Evolutionary conservation across 2,888 invertebrate species (phyloP).

Genomic region (Eulithis testata): DNA sequence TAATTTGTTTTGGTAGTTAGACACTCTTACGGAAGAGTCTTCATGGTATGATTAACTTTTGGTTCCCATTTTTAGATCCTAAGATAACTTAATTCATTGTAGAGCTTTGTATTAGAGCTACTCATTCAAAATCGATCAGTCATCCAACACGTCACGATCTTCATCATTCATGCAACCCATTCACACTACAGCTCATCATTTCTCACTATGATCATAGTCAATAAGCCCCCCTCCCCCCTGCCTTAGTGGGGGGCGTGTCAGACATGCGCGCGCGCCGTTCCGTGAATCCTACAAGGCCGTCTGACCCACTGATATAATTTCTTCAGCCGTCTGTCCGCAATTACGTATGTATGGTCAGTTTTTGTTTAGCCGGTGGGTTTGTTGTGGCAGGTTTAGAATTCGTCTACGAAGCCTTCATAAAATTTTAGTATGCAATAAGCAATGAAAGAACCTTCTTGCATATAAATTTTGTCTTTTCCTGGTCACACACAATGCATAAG

Average conservation of each 20-base stretch:
- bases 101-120: neutral
- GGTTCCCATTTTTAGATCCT: neutral
- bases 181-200: slow-evolving; percentile 24
- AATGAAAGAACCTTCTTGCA: neutral
- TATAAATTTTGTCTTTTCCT: neutral
- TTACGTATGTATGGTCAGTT: slow-evolving; percentile 42
- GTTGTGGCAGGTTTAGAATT: slow-evolving; percentile 19
- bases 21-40: too few species aligned
- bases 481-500: too few species aligned
- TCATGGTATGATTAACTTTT: too few species aligned
- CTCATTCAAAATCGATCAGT: slow-evolving; percentile 22
- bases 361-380: slow-evolving; percentile 33
- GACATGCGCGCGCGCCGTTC: slow-evolving; percentile 63
- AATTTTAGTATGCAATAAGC: neutral
- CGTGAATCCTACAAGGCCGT: slow-evolving; percentile 67
- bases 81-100: neutral
- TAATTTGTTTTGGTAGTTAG: too few species aligned
- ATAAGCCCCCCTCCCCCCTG: slow-evolving; percentile 28
- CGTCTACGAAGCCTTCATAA: neutral
- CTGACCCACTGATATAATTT: slow-evolving; percentile 68
- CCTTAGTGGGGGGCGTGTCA: slow-evolving; percentile 53
- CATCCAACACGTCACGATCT: slow-evolving; percentile 15
- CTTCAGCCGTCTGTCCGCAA: slow-evolving; percentile 47
- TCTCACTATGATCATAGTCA: slow-evolving; percentile 26
- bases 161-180: slow-evolving; percentile 28